Evolutionary conservation across 2,113 vertebrate genomes (phyloP).

Genomic region (Psilopsiagon aymara): DNA sequence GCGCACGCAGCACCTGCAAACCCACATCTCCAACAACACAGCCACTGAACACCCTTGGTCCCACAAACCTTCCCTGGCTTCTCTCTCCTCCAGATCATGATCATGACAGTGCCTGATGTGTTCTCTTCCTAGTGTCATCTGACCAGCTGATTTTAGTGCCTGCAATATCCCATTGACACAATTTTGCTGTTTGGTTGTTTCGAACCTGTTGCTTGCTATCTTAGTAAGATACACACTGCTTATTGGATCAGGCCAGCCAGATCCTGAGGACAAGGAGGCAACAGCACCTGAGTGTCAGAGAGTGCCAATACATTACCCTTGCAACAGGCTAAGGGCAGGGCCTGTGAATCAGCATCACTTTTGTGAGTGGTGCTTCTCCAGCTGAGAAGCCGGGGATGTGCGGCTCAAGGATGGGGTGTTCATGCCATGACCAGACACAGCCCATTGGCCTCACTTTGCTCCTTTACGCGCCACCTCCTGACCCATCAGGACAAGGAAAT

Average conservation of each 20-base stretch:
- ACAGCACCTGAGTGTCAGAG: not conserved
- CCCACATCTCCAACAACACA: not conserved
- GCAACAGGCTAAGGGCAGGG: not conserved
- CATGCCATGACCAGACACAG: rapidly evolving
- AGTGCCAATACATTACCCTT: not conserved
- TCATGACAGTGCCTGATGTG: not conserved
- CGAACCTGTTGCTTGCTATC: not conserved
- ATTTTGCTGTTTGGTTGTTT: not conserved
- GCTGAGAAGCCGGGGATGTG: not conserved
- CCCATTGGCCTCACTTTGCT: not conserved
- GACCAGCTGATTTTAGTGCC: not conserved
- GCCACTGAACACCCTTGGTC: rapidly evolving
- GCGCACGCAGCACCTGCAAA: not conserved
- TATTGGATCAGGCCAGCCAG: not conserved
- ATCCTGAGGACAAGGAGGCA: not conserved
- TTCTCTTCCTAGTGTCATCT: not conserved
- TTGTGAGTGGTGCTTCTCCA: not conserved
- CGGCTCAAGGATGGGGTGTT: not conserved
- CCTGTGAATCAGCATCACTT: not conserved
- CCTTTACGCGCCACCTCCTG: not conserved
- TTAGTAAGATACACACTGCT: not conserved
- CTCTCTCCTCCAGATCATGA: rapidly evolving
- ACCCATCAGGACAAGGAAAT: rapidly evolving
- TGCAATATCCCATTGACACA: not conserved
- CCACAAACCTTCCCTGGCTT: not conserved